A percentile compares a stretch with the other conserved stretches of the same genome.
These are phyloP conservation scores for Encarsia formosa DNA, from an alignment of 2,888 invertebrate species.

Conservation along the genomic window DNA sequence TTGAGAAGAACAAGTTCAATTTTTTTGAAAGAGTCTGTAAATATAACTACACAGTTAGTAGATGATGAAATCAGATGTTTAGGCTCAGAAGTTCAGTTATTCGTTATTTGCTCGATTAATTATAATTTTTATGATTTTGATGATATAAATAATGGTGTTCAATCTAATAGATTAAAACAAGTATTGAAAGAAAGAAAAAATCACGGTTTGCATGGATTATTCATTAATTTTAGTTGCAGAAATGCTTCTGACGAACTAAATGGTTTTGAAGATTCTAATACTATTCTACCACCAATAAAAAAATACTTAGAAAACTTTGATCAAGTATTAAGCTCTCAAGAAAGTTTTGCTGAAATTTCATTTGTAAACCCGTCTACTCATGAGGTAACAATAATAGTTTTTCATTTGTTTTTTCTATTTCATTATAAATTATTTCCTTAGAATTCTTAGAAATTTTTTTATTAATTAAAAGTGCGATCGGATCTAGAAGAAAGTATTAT, in stretches of 20 bases:
- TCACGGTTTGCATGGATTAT: slow-evolving; percentile 21
- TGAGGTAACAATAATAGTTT: too few relatives aligned
- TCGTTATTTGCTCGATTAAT: slow-evolving; percentile 21
- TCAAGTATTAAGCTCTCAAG: slow-evolving; percentile 11
- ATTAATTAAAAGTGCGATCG: too few relatives aligned
- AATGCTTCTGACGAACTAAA: neutral
- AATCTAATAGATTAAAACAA: slow-evolving; percentile 6
- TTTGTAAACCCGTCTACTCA: neutral
- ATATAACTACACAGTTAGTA: slow-evolving; percentile 12
- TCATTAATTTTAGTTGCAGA: slow-evolving; percentile 17
- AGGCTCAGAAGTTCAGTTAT: slow-evolving; percentile 15
- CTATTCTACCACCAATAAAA: slow-evolving; percentile 6
- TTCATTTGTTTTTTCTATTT: too few relatives aligned
- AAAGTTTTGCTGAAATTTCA: slow-evolving; percentile 7
- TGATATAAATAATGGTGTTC: neutral
- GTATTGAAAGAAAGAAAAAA: slow-evolving; percentile 19
- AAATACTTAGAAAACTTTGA: slow-evolving; percentile 18
- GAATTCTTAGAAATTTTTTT: too few relatives aligned
- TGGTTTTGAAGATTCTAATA: neutral
- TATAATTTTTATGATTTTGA: neutral
- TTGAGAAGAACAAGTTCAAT: slow-evolving; percentile 11
- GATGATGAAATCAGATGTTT: slow-evolving; percentile 22
- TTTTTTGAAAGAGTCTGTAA: neutral
- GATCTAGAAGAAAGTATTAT: too few relatives aligned
- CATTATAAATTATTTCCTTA: too few relatives aligned